Evolutionary conservation across 1,140 invertebrate genomes (phyloP).

Genomic region (Bacillus rossius): DNA sequence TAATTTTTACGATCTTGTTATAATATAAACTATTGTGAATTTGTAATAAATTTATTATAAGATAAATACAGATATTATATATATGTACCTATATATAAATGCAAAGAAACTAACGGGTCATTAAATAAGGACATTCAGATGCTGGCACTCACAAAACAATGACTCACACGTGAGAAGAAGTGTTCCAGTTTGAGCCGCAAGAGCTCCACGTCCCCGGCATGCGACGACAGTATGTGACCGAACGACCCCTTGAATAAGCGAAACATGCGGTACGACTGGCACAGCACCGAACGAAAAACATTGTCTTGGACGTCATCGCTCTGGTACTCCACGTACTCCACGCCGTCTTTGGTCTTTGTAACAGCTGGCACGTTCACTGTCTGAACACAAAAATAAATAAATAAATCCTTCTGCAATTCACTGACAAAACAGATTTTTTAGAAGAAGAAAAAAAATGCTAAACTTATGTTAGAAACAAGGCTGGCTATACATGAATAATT

Average conservation of each 20-base stretch:
- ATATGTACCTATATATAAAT: too few species aligned
- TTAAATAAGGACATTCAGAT: too few species aligned
- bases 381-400: conserved; percentile 42
- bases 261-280: conserved; percentile 70
- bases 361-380: conserved; percentile 63
- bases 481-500: too few species aligned
- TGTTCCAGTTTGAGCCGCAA: conserved; percentile 58
- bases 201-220: conserved; percentile 45
- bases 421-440: too few species aligned
- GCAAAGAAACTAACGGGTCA: not conserved
- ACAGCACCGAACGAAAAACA: conserved; percentile 65
- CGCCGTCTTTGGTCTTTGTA: conserved; percentile 59
- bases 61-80: too few species aligned
- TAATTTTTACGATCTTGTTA: too few species aligned
- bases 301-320: conserved; percentile 71
- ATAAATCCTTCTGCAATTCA: not conserved
- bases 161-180: conserved; percentile 58
- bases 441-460: too few species aligned
- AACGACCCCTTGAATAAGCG: conserved; percentile 72
- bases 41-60: too few species aligned
- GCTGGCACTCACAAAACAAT: too few species aligned
- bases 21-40: too few species aligned
- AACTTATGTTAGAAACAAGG: too few species aligned
- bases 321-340: conserved; percentile 61
- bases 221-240: conserved; percentile 46